These are phyloP conservation scores for Puma concolor DNA, from an alignment of 2,113 vertebrate genomes.

Conservation along the genomic window DNA sequence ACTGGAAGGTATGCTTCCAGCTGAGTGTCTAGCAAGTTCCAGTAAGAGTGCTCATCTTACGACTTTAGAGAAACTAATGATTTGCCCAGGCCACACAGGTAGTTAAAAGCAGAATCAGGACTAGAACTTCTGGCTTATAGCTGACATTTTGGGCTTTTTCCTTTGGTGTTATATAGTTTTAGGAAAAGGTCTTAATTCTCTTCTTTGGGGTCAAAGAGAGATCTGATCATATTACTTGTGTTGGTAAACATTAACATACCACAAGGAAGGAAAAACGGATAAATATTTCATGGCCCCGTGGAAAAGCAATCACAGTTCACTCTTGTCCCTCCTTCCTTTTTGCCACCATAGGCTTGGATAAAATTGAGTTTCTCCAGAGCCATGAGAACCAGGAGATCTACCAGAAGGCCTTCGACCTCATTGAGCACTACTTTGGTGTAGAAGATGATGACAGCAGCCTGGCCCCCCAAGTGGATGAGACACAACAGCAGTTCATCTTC, in stretches of 20 bases:
- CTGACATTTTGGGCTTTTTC: conserved; percentile 29
- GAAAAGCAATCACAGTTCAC: not conserved
- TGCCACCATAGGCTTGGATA: conserved; percentile 92
- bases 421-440: conserved; percentile 98
- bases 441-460: conserved; percentile 94
- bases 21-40: conserved; percentile 25
- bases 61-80: not conserved
- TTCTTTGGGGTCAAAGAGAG: not conserved
- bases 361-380: conserved; percentile 99
- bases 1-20: not conserved
- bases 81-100: not conserved
- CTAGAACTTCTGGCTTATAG: not conserved
- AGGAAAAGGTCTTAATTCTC: not conserved
- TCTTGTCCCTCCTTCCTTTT: conserved; percentile 16
- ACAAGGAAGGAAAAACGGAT: not conserved
- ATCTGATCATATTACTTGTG: not conserved
- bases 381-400: conserved; percentile 99
- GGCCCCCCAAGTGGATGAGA: conserved; percentile 95
- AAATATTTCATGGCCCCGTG: not conserved
- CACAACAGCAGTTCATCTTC: conserved; percentile 98
- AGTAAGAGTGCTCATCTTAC: not conserved
- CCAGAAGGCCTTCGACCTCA: conserved; percentile 98
- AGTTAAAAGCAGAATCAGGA: conserved; percentile 3
- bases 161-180: conserved; percentile 19
- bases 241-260: conserved; percentile 30